These are phyloP conservation scores for Lochmaea capreae DNA, from an alignment of 2,888 invertebrate genomes.

Conservation along the genomic window DNA sequence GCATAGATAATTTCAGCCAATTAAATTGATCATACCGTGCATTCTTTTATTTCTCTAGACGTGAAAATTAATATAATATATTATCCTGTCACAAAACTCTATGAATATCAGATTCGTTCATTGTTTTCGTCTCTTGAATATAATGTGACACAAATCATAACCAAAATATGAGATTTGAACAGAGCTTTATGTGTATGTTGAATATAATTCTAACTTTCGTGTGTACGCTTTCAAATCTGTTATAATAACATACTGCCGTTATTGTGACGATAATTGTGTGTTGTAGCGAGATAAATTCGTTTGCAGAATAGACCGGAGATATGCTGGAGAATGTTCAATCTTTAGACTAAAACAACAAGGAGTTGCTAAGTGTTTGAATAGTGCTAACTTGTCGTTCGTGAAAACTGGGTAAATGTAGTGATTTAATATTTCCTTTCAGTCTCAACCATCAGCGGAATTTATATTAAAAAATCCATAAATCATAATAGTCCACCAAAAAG, in stretches of 20 bases:
- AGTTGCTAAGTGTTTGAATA: constrained; percentile 52
- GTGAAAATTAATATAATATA: not conserved
- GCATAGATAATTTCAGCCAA: too few species aligned
- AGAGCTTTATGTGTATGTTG: constrained; percentile 46
- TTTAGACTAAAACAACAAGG: constrained; percentile 55
- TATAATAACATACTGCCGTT: constrained; percentile 62
- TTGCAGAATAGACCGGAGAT: constrained; percentile 58
- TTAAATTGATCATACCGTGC: too few species aligned
- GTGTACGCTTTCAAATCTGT: constrained; percentile 58
- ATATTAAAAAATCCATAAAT: too few species aligned
- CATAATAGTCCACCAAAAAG: too few species aligned
- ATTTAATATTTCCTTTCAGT: constrained; percentile 25
- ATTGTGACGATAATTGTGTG: constrained; percentile 63
- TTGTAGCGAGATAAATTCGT: constrained; percentile 62
- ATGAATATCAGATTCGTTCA: constrained; percentile 33
- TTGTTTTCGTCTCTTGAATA: constrained; percentile 47
- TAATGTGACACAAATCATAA: constrained; percentile 55
- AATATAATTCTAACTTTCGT: constrained; percentile 53
- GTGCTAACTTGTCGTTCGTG: constrained; percentile 60
- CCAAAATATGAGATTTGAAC: constrained; percentile 57
- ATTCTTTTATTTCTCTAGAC: too few species aligned
- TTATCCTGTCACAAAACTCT: constrained; percentile 34
- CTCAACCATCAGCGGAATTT: not conserved
- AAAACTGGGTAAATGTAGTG: constrained; percentile 37
- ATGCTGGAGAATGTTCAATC: constrained; percentile 50